Conservation (phyloP, 2,113 vertebrate genomes). For the Boulengeromyrus knoepffleri region DNA sequence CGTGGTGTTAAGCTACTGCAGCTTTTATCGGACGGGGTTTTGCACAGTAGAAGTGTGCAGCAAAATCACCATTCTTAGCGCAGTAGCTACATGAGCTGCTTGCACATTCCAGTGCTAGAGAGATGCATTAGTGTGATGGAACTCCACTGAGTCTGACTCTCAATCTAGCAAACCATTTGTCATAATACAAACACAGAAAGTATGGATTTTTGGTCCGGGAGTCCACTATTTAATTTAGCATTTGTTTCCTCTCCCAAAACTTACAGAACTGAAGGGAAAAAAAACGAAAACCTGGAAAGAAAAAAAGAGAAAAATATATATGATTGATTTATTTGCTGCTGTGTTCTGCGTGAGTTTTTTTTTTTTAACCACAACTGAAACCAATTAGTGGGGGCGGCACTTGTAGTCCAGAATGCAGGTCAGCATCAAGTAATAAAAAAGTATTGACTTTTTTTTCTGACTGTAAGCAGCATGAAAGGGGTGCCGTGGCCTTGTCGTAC, state of each 20-base stretch:
- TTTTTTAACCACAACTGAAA: slow-evolving; percentile 73
- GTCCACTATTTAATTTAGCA: slow-evolving; percentile 50
- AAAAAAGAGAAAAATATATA: slow-evolving; percentile 57
- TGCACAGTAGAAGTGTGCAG: background rate
- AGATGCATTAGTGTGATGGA: background rate
- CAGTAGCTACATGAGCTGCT: background rate
- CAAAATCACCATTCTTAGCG: background rate
- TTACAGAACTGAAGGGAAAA: slow-evolving; percentile 60
- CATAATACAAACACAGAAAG: slow-evolving; percentile 45
- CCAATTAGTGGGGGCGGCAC: slow-evolving; percentile 77
- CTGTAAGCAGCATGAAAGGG: slow-evolving; percentile 80
- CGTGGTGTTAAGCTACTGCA: background rate
- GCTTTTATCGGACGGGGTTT: background rate
- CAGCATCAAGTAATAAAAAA: slow-evolving; percentile 85
- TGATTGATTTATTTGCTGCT: slow-evolving; percentile 80
- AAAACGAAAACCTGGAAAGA: slow-evolving; percentile 51
- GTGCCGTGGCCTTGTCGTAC: slow-evolving; percentile 76
- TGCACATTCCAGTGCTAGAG: background rate
- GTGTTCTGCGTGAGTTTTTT: slow-evolving; percentile 75
- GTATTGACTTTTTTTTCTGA: slow-evolving; percentile 87
- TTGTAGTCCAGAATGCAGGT: slow-evolving; percentile 80
- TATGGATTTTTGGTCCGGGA: slow-evolving; percentile 54
- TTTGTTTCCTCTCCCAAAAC: slow-evolving; percentile 61
- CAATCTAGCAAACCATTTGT: background rate
- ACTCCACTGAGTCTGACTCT: background rate